A percentile compares a stretch with the other conserved stretches of the same genome.
Evolutionary conservation across 1,140 invertebrate genomes (phyloP).

Genomic region (Heliothis virescens): DNA sequence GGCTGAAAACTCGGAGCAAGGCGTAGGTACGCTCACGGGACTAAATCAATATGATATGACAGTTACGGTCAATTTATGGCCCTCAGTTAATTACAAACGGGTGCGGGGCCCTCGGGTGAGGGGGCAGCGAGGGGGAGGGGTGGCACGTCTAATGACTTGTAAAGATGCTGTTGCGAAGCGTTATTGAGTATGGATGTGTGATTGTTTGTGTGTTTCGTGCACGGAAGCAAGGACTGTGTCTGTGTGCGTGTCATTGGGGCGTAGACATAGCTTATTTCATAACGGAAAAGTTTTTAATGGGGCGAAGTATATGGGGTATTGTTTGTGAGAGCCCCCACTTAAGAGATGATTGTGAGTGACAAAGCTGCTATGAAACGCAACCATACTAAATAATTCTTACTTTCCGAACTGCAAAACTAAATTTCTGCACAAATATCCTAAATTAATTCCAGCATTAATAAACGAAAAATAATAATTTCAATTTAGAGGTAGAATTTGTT

Average conservation of each 20-base stretch:
- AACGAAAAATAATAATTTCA: constrained; percentile 29
- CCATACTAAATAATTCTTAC: too few species aligned
- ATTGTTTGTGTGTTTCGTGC: constrained; percentile 46
- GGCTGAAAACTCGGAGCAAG: constrained; percentile 63
- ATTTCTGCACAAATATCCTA: not conserved
- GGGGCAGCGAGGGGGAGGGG: constrained; percentile 50
- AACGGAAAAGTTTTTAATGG: constrained; percentile 9
- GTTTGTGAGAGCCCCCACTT: not conserved
- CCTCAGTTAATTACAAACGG: constrained; percentile 82
- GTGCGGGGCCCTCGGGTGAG: constrained; percentile 53
- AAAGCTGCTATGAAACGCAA: not conserved
- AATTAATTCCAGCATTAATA: constrained; percentile 10
- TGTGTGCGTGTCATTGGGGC: constrained; percentile 21
- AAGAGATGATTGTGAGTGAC: not conserved
- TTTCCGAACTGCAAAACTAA: not conserved
- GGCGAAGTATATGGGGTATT: not conserved
- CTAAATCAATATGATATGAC: constrained; percentile 86
- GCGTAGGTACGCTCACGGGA: constrained; percentile 66
- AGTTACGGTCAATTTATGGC: constrained; percentile 85
- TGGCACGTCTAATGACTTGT: constrained; percentile 77
- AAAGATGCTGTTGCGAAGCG: constrained; percentile 73
- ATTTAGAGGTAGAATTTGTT: constrained; percentile 32
- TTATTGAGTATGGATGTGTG: constrained; percentile 54
- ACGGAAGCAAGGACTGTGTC: not conserved
- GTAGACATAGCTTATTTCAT: not conserved